Base-by-base conservation (phyloP, 2,888 invertebrate genomes). In the Sturmia bella region DNA sequence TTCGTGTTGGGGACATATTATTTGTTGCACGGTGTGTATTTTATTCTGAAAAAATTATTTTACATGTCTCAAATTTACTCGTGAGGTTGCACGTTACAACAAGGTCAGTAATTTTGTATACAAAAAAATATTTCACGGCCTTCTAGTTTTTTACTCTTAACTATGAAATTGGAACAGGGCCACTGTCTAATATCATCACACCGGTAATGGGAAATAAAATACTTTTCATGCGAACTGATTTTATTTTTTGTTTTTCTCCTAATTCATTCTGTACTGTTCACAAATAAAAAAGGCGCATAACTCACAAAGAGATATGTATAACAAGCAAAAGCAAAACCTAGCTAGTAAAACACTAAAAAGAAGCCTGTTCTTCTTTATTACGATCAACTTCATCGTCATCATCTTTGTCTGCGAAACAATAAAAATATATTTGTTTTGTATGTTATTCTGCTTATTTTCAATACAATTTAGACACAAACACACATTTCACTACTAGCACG, bases 311-410 rank as follows among this genome's bases (percentile, higher is more conserved):
- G 52, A 52, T 74, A 32, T 32, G 57, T 74, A 32, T 32, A 77
- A 15, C 45, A 19, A 17, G 32, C 32, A n/a, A 75, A 17, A 37
- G 43, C 45, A 74, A 66, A 52, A 56, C 17, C 52, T 57, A 57
- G 66, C 56, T 73, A 77, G 70, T 61, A 74, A 74, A 78, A 64
- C 54, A 45, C 64, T 52, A 43, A 59, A 59, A 78, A 59, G 19
- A 32, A 21, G 50, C 64, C 52, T 56, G 50, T 48, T 76, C 41
- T n/a, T 70, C 37, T 19, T 56, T 2, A 15, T 19, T 1, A 19
- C 21, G 39, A 39, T 56, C 12, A 27, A 32, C 56, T 39, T 61
- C 52, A 59, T 48, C 39, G 54, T 61, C 39, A 17, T 48, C 39
- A 32, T 63, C 41, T 37, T 37, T 19, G 50, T 12, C 37, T 19